These are phyloP conservation scores for Lypha dubia DNA, from an alignment of 2,888 invertebrate species.

Conservation along the genomic window DNA sequence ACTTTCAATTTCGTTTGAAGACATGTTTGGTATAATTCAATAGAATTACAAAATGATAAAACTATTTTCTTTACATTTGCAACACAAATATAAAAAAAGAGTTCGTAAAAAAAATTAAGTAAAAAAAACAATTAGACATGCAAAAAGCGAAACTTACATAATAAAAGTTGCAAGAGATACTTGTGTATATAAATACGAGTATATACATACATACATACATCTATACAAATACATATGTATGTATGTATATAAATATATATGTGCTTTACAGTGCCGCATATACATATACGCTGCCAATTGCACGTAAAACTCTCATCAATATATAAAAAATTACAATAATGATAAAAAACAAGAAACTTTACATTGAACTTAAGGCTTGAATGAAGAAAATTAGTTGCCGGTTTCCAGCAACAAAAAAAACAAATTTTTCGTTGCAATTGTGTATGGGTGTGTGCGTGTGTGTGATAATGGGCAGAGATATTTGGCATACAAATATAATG, in stretches of 20 bases:
- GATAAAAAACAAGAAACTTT: constrained; percentile 50
- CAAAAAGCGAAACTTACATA: constrained; percentile 56
- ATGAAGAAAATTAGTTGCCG: constrained; percentile 54
- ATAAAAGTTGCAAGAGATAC: constrained; percentile 34
- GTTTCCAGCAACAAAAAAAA: constrained; percentile 44
- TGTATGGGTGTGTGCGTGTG: neutral
- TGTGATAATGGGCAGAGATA: constrained; percentile 19
- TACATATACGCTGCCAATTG: neutral
- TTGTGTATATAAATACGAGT: too few relatives aligned
- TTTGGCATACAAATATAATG: constrained; percentile 59
- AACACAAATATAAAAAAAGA: constrained; percentile 14
- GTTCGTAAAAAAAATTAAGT: constrained; percentile 25
- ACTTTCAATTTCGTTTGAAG: constrained; percentile 62
- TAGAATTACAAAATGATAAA: constrained; percentile 40
- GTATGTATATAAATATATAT: neutral
- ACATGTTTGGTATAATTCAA: constrained; percentile 42
- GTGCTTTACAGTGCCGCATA: neutral
- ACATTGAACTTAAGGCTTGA: constrained; percentile 69
- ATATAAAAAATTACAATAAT: neutral
- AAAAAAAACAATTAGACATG: constrained; percentile 50
- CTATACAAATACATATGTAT: neutral
- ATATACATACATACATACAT: neutral
- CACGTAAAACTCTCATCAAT: constrained; percentile 44
- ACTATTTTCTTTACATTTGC: constrained; percentile 3
- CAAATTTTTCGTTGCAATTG: constrained; percentile 1